phyloP scores from a whole-genome alignment of 2,113 vertebrate genomes.

The Macquaria ambigua region DNA sequence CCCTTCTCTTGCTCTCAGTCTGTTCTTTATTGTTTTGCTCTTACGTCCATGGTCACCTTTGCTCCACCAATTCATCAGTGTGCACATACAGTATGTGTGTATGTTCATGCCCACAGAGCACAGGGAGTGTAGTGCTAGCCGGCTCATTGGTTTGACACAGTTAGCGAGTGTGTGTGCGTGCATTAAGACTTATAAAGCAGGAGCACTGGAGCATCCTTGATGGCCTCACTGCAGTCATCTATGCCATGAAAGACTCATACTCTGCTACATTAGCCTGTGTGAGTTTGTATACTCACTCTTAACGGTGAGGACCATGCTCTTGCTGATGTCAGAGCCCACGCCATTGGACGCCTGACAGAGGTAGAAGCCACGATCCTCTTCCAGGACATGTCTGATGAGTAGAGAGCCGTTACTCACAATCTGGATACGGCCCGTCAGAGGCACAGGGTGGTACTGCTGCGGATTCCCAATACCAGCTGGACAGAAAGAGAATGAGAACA shows the following conservation, averaged over 20 bases:
- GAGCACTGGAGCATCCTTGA: slow-evolving; percentile 42
- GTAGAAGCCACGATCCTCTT: slow-evolving; percentile 98
- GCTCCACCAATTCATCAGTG: slow-evolving; percentile 34
- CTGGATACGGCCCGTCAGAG: slow-evolving; percentile 97
- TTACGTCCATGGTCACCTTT: slow-evolving; percentile 58
- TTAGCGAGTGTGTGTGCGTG: slow-evolving; percentile 18
- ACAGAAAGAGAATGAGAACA: slow-evolving; percentile 12
- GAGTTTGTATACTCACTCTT: slow-evolving; percentile 90
- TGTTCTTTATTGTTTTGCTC: slow-evolving; percentile 32
- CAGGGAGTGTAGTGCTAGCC: slow-evolving; percentile 34
- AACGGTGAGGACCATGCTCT: slow-evolving; percentile 98
- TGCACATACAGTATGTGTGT: slow-evolving; percentile 11
- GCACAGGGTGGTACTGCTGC: slow-evolving; percentile 97
- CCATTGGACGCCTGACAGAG: slow-evolving; percentile 99
- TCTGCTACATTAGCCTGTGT: slow-evolving; percentile 5
- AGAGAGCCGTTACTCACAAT: slow-evolving; percentile 97
- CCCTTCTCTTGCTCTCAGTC: not conserved
- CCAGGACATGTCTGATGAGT: slow-evolving; percentile 96
- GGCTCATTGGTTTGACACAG: slow-evolving; percentile 64
- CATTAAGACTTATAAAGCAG: slow-evolving; percentile 50
- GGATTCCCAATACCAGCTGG: slow-evolving; percentile 93
- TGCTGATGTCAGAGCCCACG: slow-evolving; percentile 99
- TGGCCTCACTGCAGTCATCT: slow-evolving; percentile 34
- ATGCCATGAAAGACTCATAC: not conserved
- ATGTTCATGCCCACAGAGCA: slow-evolving; percentile 6